phyloP scores from a whole-genome alignment of 2,113 vertebrate genomes.

The Buteo buteo region DNA sequence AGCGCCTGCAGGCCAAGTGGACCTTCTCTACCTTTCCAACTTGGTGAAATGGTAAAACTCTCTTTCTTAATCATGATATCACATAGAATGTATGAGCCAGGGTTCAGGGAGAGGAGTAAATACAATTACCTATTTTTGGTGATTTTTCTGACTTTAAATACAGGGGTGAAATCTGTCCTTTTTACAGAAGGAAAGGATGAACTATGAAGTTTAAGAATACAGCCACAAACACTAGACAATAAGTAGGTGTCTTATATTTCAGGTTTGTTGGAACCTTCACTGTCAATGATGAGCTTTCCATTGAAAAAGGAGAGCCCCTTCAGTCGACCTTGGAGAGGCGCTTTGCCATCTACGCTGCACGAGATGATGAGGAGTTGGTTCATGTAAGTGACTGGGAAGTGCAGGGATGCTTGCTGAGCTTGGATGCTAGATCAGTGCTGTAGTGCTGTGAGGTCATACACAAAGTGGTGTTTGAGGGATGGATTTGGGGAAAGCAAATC shows the following conservation, averaged over 20 bases:
- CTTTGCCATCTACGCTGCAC: constrained; percentile 81
- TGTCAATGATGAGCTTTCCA: constrained; percentile 79
- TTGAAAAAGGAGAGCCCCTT: constrained; percentile 66
- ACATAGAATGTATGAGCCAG: not conserved
- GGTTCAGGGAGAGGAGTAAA: not conserved
- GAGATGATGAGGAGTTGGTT: constrained; percentile 86
- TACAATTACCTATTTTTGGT: not conserved
- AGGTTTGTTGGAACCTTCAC: constrained; percentile 89
- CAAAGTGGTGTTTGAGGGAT: not conserved
- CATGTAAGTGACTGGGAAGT: constrained; percentile 74
- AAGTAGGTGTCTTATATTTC: not conserved
- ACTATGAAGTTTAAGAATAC: not conserved
- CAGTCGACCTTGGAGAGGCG: constrained; percentile 77
- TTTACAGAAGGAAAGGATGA: not conserved
- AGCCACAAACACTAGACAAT: not conserved
- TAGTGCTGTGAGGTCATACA: not conserved
- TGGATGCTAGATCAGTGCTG: not conserved
- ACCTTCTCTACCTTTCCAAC: constrained; percentile 76
- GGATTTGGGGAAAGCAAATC: not conserved
- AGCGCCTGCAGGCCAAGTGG: constrained; percentile 67
- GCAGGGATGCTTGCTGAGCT: not conserved
- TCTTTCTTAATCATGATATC: not conserved
- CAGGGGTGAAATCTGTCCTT: not conserved
- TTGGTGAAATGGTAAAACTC: constrained; percentile 85
- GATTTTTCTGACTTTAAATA: not conserved